phyloP scores from a whole-genome alignment of 2,113 vertebrate species.

The Chionodraco myersi region DNA sequence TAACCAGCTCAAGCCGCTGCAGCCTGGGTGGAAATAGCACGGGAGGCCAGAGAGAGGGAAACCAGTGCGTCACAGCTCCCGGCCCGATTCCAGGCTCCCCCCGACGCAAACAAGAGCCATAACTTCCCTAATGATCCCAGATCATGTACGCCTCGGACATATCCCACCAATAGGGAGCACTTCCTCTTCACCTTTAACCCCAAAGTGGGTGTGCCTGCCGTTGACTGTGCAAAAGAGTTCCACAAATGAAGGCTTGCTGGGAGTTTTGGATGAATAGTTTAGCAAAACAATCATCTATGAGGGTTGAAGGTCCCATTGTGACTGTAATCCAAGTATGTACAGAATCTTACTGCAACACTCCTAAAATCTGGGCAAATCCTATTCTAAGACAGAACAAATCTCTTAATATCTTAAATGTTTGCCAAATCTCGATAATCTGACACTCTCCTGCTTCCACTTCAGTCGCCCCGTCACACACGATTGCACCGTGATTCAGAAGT shows the following conservation, averaged over 20 bases:
- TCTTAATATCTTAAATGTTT: constrained; percentile 64
- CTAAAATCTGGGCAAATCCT: constrained; percentile 47
- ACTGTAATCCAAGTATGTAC: constrained; percentile 39
- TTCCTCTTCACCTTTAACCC: constrained; percentile 68
- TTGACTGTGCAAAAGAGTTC: constrained; percentile 6
- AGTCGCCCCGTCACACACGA: constrained; percentile 52
- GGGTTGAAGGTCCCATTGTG: constrained; percentile 27
- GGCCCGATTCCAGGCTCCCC: constrained; percentile 57
- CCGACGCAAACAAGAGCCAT: constrained; percentile 73
- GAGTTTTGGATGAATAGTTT: not conserved
- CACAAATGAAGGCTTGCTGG: not conserved
- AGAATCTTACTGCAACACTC: constrained; percentile 37
- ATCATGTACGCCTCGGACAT: constrained; percentile 63
- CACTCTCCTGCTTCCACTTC: constrained; percentile 46
- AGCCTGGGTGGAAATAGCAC: constrained; percentile 80
- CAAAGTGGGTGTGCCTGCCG: constrained; percentile 58
- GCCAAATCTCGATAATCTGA: constrained; percentile 62
- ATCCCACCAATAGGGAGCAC: constrained; percentile 55
- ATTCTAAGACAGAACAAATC: constrained; percentile 61
- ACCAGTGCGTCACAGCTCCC: constrained; percentile 72
- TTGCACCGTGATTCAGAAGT: constrained; percentile 53
- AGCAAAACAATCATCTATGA: not conserved
- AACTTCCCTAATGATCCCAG: constrained; percentile 77
- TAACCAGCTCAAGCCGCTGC: constrained; percentile 78
- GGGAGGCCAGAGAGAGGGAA: constrained; percentile 79